Conservation (phyloP, 2,888 invertebrate genomes). For the Margaritifera margaritifera region DNA sequence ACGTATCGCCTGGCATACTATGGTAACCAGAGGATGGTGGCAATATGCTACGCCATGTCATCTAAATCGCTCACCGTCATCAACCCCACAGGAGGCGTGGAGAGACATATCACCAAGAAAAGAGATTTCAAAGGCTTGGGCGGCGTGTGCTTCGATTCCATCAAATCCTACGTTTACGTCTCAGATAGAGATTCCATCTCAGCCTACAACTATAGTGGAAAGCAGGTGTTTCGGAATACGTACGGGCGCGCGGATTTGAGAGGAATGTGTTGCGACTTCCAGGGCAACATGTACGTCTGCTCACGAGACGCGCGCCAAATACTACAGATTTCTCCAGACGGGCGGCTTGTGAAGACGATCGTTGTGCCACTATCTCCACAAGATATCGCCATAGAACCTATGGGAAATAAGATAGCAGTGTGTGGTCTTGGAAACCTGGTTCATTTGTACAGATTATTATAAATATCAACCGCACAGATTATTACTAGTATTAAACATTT, state of each 20-base stretch:
- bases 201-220: conserved; percentile 30
- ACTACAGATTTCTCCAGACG: conserved; percentile 33
- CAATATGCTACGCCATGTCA: conserved; percentile 37
- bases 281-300: conserved; percentile 41
- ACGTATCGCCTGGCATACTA: conserved; percentile 31
- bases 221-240: conserved; percentile 37
- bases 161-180: conserved; percentile 39
- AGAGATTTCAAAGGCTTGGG: conserved; percentile 40
- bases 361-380: conserved; percentile 40
- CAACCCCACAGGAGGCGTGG: conserved; percentile 35
- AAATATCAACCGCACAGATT: neutral
- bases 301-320: conserved; percentile 39
- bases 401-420: conserved; percentile 41
- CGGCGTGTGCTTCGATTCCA: conserved; percentile 36
- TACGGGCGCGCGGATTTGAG: conserved; percentile 35
- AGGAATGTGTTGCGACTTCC: conserved; percentile 37
- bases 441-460: conserved; percentile 33
- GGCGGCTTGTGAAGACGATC: conserved; percentile 34
- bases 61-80: conserved; percentile 32
- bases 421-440: conserved; percentile 33
- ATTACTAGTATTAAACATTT: neutral
- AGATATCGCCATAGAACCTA: conserved; percentile 41
- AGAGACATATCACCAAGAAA: conserved; percentile 33
- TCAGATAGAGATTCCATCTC: conserved; percentile 35
- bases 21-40: conserved; percentile 26